Conservation (phyloP, 2,888 invertebrate genomes). For the Polymixis lichenea region DNA sequence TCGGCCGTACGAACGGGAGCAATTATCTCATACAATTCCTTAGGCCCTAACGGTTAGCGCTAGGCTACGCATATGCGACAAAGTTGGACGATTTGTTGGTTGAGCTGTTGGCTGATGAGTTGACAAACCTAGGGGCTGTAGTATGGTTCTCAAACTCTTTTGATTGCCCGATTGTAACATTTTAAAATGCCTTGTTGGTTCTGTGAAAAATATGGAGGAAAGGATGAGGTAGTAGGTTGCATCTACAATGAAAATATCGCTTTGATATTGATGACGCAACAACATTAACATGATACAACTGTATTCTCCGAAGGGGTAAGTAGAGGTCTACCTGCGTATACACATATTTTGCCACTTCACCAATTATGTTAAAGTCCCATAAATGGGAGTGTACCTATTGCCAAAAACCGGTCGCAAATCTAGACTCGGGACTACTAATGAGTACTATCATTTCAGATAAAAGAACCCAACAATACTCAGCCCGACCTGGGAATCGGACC, state of each 20-base stretch:
- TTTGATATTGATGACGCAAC: neutral
- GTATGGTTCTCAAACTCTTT: neutral
- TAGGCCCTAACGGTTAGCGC: constrained; percentile 51
- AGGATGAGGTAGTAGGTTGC: neutral
- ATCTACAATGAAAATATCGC: neutral
- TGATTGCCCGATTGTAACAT: neutral
- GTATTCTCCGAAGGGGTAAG: neutral
- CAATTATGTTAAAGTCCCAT: neutral
- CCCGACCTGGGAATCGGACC: neutral
- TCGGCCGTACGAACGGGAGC: constrained; percentile 52
- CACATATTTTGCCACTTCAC: neutral
- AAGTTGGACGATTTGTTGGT: constrained; percentile 27
- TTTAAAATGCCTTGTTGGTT: neutral
- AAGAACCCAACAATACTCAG: neutral
- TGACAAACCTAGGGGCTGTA: neutral
- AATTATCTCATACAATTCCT: constrained; percentile 62
- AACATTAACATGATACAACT: neutral
- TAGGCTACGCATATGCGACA: constrained; percentile 58
- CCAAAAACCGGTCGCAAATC: neutral
- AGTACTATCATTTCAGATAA: neutral
- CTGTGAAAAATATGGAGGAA: neutral
- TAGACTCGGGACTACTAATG: neutral
- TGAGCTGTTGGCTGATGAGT: constrained; percentile 29
- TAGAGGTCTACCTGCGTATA: too few relatives aligned
- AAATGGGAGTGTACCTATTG: neutral